phyloP scores from a whole-genome alignment of 2,797 vertebrate species.

The Aplochiton taeniatus region DNA sequence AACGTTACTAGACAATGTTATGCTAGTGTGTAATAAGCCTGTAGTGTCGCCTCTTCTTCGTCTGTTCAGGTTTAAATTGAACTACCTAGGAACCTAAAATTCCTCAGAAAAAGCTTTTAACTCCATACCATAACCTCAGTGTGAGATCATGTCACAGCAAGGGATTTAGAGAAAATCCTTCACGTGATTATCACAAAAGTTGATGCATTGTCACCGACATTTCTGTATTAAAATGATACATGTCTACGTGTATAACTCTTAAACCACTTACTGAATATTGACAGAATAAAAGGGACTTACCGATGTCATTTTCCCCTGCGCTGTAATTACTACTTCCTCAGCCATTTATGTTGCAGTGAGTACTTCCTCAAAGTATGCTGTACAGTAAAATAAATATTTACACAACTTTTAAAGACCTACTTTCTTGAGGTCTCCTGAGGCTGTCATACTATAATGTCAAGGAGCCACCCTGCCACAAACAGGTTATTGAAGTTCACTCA shows the following conservation, averaged over 20 bases:
- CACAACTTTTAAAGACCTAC: background rate
- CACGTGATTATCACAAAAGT: too few relatives aligned
- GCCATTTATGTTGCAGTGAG: constrained; percentile 66
- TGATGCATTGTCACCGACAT: too few relatives aligned
- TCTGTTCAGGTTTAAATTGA: too few relatives aligned
- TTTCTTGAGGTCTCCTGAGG: constrained; percentile 42
- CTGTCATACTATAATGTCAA: constrained; percentile 27
- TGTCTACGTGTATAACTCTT: background rate
- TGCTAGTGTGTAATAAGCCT: too few relatives aligned
- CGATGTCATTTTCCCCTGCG: constrained; percentile 66
- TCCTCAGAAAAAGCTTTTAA: too few relatives aligned
- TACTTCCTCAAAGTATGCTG: background rate
- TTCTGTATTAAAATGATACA: too few relatives aligned
- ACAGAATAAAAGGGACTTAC: constrained; percentile 57
- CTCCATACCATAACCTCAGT: too few relatives aligned
- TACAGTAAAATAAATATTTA: constrained; percentile 7
- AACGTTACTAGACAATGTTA: too few relatives aligned
- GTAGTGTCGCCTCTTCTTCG: too few relatives aligned
- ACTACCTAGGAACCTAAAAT: too few relatives aligned
- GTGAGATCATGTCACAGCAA: too few relatives aligned
- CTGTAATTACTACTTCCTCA: constrained; percentile 72
- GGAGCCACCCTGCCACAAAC: constrained; percentile 5
- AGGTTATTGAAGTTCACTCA: constrained; percentile 15
- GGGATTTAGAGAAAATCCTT: too few relatives aligned
- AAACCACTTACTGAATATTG: background rate